Evolutionary conservation across 1,140 invertebrate species (phyloP).

Genomic region (Bombus terrestris): DNA sequence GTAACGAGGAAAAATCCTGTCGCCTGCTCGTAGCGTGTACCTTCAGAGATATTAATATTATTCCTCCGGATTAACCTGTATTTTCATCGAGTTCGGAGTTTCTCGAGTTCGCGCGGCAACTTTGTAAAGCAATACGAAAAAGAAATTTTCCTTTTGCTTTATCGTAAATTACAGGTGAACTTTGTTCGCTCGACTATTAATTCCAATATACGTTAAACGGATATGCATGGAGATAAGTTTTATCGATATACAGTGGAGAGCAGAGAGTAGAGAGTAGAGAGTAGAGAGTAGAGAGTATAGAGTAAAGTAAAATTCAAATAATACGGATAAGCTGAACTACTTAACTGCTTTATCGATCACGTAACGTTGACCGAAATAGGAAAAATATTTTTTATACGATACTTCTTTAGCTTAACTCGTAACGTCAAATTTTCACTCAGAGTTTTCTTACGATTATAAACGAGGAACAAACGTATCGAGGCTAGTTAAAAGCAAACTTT

Average conservation of each 20-base stretch:
- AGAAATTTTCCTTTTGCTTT: not conserved
- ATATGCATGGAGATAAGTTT: not conserved
- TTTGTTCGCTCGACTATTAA: not conserved
- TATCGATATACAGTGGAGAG: not conserved
- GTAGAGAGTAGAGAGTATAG: not conserved
- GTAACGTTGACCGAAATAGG: no score
- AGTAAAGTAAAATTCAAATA: no score
- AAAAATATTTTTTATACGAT: no score
- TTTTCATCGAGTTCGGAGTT: not conserved
- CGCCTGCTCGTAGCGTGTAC: not conserved
- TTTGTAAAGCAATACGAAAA: not conserved
- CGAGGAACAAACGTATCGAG: no score
- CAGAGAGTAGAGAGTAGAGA: no score
- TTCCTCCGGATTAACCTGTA: constrained; percentile 13
- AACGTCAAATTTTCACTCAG: no score
- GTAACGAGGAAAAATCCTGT: constrained; percentile 18
- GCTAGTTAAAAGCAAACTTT: no score
- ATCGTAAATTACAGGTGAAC: not conserved
- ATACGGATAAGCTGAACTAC: no score
- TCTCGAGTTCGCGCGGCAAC: not conserved
- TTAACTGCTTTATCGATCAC: no score
- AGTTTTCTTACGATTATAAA: no score
- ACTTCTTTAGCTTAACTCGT: no score
- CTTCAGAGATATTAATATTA: constrained; percentile 9
- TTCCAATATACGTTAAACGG: not conserved